These are phyloP conservation scores for Larimichthys polyactis DNA, from an alignment of 2,113 vertebrate genomes.

Conservation along the genomic window DNA sequence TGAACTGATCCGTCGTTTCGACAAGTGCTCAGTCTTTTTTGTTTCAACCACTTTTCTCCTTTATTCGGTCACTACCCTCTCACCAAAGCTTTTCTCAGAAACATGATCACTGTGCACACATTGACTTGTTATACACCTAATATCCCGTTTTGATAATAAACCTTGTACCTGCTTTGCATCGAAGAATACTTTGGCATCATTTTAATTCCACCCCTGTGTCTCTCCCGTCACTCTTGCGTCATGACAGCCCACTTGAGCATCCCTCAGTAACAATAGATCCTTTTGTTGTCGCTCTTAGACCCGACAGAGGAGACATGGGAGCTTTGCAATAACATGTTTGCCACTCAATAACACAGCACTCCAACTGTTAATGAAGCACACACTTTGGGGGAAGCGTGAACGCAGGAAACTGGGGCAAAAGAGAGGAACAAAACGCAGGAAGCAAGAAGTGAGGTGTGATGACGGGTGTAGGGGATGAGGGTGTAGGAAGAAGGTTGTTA, in stretches of 20 bases:
- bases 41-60: background rate
- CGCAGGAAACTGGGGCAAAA: constrained; percentile 44
- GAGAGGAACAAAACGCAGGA: constrained; percentile 45
- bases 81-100: background rate
- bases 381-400: constrained; percentile 8
- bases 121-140: background rate
- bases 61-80: background rate
- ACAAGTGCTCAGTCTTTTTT: background rate
- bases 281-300: constrained; percentile 33
- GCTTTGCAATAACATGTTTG: constrained; percentile 51
- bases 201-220: background rate
- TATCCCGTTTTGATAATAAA: constrained; percentile 6
- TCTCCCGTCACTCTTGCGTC: constrained; percentile 14
- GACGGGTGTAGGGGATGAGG: constrained; percentile 9
- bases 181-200: constrained; percentile 20
- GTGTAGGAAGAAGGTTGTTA: constrained; percentile 43
- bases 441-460: constrained; percentile 42
- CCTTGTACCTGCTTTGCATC: constrained; percentile 6
- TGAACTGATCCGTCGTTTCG: background rate
- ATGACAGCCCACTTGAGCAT: constrained; percentile 41
- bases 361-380: constrained; percentile 51
- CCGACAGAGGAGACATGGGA: constrained; percentile 3
- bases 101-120: background rate
- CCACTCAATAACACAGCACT: constrained; percentile 21
- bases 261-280: constrained; percentile 40